Conservation (phyloP, 2,113 vertebrate genomes). For the Bos indicus region DNA sequence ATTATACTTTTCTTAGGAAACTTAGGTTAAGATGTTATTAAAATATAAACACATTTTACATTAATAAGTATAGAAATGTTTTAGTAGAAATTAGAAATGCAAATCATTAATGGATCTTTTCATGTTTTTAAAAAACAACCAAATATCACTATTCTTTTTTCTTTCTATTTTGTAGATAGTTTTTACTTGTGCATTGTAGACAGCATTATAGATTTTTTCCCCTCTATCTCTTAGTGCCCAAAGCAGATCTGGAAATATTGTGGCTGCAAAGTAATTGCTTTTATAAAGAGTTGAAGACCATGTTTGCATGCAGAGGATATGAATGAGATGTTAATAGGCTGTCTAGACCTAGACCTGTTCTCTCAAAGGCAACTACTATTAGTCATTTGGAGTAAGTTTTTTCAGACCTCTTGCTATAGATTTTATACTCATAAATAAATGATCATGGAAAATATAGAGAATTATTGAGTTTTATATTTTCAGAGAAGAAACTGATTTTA, state of each 20-base stretch:
- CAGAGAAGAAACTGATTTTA: not conserved
- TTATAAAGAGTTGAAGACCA: not conserved
- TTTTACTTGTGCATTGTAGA: not conserved
- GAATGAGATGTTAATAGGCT: not conserved
- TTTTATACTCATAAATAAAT: not conserved
- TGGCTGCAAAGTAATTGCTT: not conserved
- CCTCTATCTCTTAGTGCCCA: not conserved
- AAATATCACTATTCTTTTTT: not conserved
- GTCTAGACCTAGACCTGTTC: not conserved
- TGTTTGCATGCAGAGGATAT: not conserved
- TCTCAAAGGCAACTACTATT: not conserved
- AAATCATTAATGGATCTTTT: not conserved
- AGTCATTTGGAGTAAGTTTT: not conserved
- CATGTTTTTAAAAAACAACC: not conserved
- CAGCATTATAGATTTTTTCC: not conserved
- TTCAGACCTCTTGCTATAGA: not conserved
- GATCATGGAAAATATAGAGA: not conserved
- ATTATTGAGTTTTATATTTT: not conserved
- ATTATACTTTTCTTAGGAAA: slow-evolving; percentile 48
- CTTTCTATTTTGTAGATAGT: not conserved
- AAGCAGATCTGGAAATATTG: not conserved
- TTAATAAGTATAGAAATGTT: slow-evolving; percentile 42
- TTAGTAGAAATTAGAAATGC: slow-evolving; percentile 39
- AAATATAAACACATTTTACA: slow-evolving; percentile 48
- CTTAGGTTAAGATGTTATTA: slow-evolving; percentile 43